These are phyloP conservation scores for Pristionchus exspectatus DNA, from an alignment of 2,888 invertebrate genomes.

Conservation along the genomic window DNA sequence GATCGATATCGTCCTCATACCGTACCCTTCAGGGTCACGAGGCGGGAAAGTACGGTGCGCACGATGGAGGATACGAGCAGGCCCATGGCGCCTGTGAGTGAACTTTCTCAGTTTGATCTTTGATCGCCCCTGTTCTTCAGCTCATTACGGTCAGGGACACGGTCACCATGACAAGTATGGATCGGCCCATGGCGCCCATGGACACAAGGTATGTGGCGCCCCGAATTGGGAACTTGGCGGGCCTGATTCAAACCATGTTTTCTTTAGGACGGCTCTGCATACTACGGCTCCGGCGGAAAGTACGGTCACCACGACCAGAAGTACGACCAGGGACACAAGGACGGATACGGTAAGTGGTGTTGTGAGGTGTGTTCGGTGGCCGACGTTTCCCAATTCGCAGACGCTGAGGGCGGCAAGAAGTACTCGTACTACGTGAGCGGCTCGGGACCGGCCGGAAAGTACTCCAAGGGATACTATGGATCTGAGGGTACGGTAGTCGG, in stretches of 20 bases:
- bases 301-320: slow-evolving; percentile 48
- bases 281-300: slow-evolving; percentile 51
- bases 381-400: slow-evolving; percentile 38
- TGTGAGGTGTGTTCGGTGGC: background rate
- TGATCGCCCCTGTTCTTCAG: background rate
- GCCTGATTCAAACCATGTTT: background rate
- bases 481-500: slow-evolving; percentile 46
- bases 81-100: slow-evolving; percentile 29
- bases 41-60: slow-evolving; percentile 44
- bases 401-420: slow-evolving; percentile 60
- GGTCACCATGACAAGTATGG: slow-evolving; percentile 54
- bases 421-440: slow-evolving; percentile 61
- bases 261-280: slow-evolving; percentile 39
- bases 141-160: slow-evolving; percentile 40
- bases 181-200: slow-evolving; percentile 49
- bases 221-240: background rate
- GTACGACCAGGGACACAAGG: slow-evolving; percentile 53
- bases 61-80: slow-evolving; percentile 47
- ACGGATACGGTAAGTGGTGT: slow-evolving; percentile 45
- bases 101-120: slow-evolving; percentile 32
- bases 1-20: background rate
- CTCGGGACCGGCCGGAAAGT: slow-evolving; percentile 60
- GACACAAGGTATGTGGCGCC: slow-evolving; percentile 45
- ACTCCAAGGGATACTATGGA: slow-evolving; percentile 63
- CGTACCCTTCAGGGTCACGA: slow-evolving; percentile 50